Evolutionary conservation across 2,888 invertebrate genomes (phyloP).

Genomic region (Argyra leucocephala): DNA sequence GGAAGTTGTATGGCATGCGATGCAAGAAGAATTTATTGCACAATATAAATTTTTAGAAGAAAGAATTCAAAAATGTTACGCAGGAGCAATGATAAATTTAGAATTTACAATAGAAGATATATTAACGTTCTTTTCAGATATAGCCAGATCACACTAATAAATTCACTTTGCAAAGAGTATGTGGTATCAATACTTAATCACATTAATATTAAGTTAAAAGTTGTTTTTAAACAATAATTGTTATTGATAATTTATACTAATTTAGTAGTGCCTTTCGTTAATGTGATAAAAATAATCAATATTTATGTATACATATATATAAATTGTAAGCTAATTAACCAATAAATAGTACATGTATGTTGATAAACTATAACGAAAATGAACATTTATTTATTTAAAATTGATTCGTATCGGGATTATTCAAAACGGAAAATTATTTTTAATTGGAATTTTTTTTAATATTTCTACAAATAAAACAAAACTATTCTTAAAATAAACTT

Average conservation of each 20-base stretch:
- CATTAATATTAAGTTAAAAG: not conserved
- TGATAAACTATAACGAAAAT: no score
- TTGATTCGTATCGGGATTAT: no score
- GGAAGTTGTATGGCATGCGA: constrained; percentile 95
- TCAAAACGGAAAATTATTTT: no score
- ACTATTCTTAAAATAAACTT: no score
- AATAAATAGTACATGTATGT: no score
- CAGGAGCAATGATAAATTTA: constrained; percentile 83
- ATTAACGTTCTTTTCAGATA: constrained; percentile 93
- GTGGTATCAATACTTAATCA: not conserved
- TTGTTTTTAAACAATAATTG: not conserved
- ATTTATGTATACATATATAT: not conserved
- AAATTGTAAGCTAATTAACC: no score
- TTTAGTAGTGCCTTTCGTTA: constrained; percentile 1
- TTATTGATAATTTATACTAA: not conserved
- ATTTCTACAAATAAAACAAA: no score
- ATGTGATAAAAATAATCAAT: not conserved
- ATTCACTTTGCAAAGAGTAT: not conserved
- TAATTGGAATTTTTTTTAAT: no score
- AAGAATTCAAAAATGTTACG: constrained; percentile 89
- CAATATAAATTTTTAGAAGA: constrained; percentile 91
- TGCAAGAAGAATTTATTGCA: constrained; percentile 98
- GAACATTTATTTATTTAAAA: no score
- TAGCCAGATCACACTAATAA: constrained; percentile 81
- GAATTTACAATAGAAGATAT: constrained; percentile 95